Evolutionary conservation across 2,113 vertebrate genomes (phyloP), one percentile per base, ranked within the genome.

Genomic region (Odontesthes bonariensis): DNA sequence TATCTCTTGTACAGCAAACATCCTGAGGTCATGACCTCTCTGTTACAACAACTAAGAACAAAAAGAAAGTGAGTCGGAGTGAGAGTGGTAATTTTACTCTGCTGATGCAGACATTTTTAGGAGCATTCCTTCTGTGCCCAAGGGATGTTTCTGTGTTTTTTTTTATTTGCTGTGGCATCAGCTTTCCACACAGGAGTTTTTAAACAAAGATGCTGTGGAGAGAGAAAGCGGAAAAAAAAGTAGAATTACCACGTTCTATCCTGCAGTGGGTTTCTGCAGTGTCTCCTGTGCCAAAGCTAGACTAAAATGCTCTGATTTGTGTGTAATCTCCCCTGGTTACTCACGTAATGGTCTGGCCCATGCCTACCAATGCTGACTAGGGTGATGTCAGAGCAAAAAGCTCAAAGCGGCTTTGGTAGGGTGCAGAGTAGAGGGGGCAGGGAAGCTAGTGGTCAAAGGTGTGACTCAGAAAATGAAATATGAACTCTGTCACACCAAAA

Each of bases 371-470:
- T 83, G 81, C 84, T 78, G 82, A 79, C 81, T 78, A 22, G 51
- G 40, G 63, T 92, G 89, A 93, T 91, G 88, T 90, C 86, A 91
- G 64, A 79, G 88, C 73, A 79, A 86, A 88, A 49, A 88, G 88
- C 85, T 91, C 82, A 92, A 85, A 86, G 84, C 88, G 35, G 89
- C 91, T 92, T 91, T 92, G 75, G 79, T 31, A 67, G 70, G 72
- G 55, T 65, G 81, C 75, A 73, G 75, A 62, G 77, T 33, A 70
- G 71, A 44, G 64, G 66, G 53, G 57, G 14, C 12, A 60, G 64
- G 57, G 62, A 47, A n/a, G 71, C 51, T 31, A 58, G 57, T 72
- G 75, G 83, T 89, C 81, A 82, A 77, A 72, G 71, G 87, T 68
- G 56, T 76, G 66, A 69, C 53, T 65, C 8, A 44, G 62, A 78